Evolutionary conservation across 1,140 invertebrate species (phyloP), one percentile per base, ranked within the genome.

Genomic region (Papilio machaon): DNA sequence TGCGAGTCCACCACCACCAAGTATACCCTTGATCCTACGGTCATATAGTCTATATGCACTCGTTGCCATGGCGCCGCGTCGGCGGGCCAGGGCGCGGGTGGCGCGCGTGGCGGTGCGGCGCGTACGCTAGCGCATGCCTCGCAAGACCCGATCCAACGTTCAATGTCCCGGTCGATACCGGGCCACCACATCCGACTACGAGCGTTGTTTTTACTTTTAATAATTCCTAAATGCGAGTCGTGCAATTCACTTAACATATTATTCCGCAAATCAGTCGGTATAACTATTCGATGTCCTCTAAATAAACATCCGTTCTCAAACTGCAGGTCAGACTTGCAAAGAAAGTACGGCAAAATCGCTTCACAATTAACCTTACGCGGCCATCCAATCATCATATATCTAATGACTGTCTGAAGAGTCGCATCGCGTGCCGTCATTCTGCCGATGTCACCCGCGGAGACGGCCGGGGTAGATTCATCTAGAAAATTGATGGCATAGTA

Each of bases 161-260:
- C 84, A 5, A 85, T 83, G 35, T 83, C 84, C n/a, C 30, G 17
- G 23, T 85, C 82, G 7, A 83, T 83, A 15, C 81, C 83, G 2
- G 85, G 83, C 83, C 85, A 86, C 83, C 85, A 86, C 58, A 86
- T 80, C 7, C 81, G 74, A 82, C 82, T 78, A 5, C 85, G 81
- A 5, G 85, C 85, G 46, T 64, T 73, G 30, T 73, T 81, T 80
- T 85, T 85, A n/a, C 54, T 81, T 81, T 82, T 80, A 17, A 54
- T 54, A 17, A 54, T 54, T 17, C 52, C 52, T 54, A 54, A n/a
- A 54, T 54, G 52, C 17, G 30, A 67, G 30, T 67, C 60, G 30
- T 67, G 60, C n/a, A 67, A 23, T 67, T 67, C 60, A 35, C 3
- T 23, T 23, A 67, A 67, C 60, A 67, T 67, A 8, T 67, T 67